phyloP scores from a whole-genome alignment of 2,888 invertebrate species.

The Drosophila neotestacea region DNA sequence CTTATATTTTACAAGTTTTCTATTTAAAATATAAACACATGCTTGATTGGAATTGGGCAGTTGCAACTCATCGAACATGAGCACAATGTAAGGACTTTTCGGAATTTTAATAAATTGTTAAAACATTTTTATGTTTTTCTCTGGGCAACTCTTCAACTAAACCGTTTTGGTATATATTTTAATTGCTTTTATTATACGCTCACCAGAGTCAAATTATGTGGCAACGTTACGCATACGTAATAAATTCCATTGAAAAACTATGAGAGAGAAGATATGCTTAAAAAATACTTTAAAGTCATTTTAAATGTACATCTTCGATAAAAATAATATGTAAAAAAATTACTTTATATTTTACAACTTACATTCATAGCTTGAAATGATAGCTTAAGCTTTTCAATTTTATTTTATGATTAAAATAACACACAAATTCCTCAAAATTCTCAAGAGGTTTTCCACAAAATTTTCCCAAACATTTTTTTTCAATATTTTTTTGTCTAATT shows the following conservation, averaged over 20 bases:
- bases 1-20: constrained; percentile 71
- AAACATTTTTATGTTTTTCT: constrained; percentile 49
- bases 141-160: constrained; percentile 2
- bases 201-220: constrained; percentile 9
- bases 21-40: constrained; percentile 80
- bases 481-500: constrained; percentile 60
- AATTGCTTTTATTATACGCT: constrained; percentile 58
- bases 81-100: constrained; percentile 12
- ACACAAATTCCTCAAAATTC: constrained; percentile 22
- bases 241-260: background rate
- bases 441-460: constrained; percentile 64
- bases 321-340: background rate
- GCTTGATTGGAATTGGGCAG: constrained; percentile 75
- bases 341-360: background rate
- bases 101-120: constrained; percentile 51
- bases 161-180: constrained; percentile 49
- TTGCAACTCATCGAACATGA: constrained; percentile 34
- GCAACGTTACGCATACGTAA: background rate
- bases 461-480: constrained; percentile 47
- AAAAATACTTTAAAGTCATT: background rate
- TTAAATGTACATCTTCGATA: too few relatives aligned
- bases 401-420: background rate
- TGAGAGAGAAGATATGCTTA: background rate
- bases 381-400: background rate
- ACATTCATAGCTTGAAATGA: background rate